These are phyloP conservation scores for Scomber scombrus DNA, from an alignment of 2,113 vertebrate species.

Conservation along the genomic window DNA sequence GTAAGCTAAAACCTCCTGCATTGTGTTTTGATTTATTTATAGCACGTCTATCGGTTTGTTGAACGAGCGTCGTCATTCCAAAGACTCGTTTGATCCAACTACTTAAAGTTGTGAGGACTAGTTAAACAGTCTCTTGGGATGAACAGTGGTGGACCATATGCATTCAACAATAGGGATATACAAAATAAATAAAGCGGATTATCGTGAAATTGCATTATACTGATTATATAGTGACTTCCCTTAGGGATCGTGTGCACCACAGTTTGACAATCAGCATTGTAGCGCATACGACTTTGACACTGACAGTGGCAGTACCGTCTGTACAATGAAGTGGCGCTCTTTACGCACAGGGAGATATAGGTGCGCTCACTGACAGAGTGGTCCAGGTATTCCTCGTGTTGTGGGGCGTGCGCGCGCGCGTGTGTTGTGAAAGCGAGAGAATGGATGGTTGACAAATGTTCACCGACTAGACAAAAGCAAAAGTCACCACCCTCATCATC, in stretches of 20 bases:
- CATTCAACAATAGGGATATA: conserved; percentile 41
- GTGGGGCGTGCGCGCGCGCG: neutral
- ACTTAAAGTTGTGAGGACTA: neutral
- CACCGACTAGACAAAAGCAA: neutral
- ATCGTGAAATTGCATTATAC: conserved; percentile 60
- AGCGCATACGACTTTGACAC: conserved; percentile 36
- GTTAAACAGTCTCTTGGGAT: neutral
- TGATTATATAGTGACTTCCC: conserved; percentile 46
- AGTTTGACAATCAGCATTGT: conserved; percentile 41
- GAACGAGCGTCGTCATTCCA: neutral
- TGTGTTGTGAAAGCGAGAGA: neutral
- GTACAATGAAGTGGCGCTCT: conserved; percentile 68
- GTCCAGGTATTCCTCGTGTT: neutral
- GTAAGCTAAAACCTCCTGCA: neutral
- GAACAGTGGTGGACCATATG: conserved; percentile 39
- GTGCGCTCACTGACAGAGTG: conserved; percentile 14
- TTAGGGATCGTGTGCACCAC: conserved; percentile 31
- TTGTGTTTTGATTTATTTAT: neutral
- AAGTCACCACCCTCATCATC: neutral
- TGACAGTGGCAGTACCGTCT: conserved; percentile 53
- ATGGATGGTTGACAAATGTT: neutral
- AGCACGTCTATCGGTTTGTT: neutral
- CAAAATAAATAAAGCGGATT: conserved; percentile 56
- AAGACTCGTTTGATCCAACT: neutral
- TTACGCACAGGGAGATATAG: conserved; percentile 56